Evolutionary conservation across 2,888 invertebrate genomes (phyloP).

Genomic region (Odiellus spinosus): DNA sequence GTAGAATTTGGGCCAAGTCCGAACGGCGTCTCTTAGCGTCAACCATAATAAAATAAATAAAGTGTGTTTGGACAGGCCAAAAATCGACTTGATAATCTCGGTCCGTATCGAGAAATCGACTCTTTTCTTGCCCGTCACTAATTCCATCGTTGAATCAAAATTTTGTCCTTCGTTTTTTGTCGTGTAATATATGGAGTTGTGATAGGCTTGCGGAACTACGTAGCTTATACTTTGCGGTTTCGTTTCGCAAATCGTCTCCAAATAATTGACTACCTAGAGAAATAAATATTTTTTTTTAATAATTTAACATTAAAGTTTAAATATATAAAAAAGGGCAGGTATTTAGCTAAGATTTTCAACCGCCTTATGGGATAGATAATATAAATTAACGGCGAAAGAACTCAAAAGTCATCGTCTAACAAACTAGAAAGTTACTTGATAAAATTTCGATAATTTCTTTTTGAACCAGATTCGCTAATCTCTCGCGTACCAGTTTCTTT

Average conservation of each 20-base stretch:
- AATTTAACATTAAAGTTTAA: too few relatives aligned
- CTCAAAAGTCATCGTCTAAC: too few relatives aligned
- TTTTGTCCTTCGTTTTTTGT: conserved; percentile 21
- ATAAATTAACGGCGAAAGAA: too few relatives aligned
- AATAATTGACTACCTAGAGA: conserved; percentile 3
- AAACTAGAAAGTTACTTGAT: too few relatives aligned
- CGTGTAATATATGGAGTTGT: conserved; percentile 30
- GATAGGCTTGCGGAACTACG: conserved; percentile 25
- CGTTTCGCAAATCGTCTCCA: conserved; percentile 39
- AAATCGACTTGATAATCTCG: conserved; percentile 8
- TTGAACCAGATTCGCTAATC: too few relatives aligned
- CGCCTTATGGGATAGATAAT: too few relatives aligned
- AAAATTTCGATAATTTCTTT: too few relatives aligned
- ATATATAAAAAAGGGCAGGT: too few relatives aligned
- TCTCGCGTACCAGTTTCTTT: too few relatives aligned
- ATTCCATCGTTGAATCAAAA: conserved; percentile 19
- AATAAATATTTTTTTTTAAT: too few relatives aligned
- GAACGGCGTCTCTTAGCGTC: neutral
- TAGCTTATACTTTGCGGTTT: conserved; percentile 42
- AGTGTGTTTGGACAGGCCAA: conserved; percentile 7
- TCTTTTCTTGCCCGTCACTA: conserved; percentile 6
- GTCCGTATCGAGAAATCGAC: conserved; percentile 1
- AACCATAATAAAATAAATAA: conserved; percentile 2
- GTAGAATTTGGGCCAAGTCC: too few relatives aligned
- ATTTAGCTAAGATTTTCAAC: too few relatives aligned